phyloP scores from a whole-genome alignment of 2,797 vertebrate genomes.

The Argentina silus region DNA sequence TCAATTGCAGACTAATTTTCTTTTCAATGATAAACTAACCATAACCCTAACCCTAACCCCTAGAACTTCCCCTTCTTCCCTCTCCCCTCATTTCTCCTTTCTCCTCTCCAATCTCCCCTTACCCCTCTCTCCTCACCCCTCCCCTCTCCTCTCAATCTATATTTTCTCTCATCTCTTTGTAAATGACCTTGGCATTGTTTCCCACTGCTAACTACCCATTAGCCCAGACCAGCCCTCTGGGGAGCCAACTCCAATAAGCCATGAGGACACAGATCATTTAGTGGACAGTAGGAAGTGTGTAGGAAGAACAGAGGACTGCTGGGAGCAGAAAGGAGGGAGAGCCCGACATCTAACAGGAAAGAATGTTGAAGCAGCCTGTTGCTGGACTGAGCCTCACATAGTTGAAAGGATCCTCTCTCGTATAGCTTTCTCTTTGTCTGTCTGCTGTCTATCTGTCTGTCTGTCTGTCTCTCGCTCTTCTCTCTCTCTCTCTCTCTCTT shows the following conservation, averaged over 20 bases:
- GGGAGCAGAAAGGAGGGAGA: constrained; percentile 15
- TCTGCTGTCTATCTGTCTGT: not conserved
- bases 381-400: not conserved
- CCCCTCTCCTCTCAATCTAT: not conserved
- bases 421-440: not conserved
- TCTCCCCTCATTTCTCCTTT: not conserved
- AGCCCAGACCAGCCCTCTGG: constrained; percentile 18
- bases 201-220: constrained; percentile 23
- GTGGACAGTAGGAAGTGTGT: constrained; percentile 24
- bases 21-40: constrained; percentile 2
- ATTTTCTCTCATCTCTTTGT: not conserved
- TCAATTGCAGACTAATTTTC: constrained; percentile 22
- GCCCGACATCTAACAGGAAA: constrained; percentile 38
- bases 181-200: constrained; percentile 24
- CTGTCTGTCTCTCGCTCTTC: not conserved
- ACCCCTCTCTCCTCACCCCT: not conserved
- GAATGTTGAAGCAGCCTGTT: constrained; percentile 11
- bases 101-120: constrained; percentile 17
- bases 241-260: constrained; percentile 43
- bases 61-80: not conserved
- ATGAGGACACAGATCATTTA: constrained; percentile 11
- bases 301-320: constrained; percentile 25
- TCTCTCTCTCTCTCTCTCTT: not conserved
- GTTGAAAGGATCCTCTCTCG: not conserved
- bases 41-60: not conserved